These are phyloP conservation scores for Leucophora obtusa DNA, from an alignment of 2,888 invertebrate genomes.

Conservation along the genomic window DNA sequence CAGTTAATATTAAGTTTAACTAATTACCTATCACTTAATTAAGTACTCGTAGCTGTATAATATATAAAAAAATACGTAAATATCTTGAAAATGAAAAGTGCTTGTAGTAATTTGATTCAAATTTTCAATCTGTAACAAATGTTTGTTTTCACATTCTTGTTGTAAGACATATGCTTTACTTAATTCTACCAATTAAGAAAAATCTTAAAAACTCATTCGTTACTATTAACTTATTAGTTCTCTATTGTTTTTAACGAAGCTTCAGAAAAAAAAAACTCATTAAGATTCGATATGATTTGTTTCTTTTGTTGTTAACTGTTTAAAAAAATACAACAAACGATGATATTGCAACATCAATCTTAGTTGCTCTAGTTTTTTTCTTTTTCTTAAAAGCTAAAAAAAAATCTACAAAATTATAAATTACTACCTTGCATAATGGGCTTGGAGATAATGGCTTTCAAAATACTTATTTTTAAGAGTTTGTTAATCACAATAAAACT, in stretches of 20 bases:
- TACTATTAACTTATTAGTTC: too few relatives aligned
- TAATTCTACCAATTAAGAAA: neutral
- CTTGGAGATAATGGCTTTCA: too few relatives aligned
- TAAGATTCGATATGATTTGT: neutral
- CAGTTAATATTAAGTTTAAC: too few relatives aligned
- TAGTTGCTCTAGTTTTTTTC: constrained; percentile 39
- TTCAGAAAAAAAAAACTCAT: neutral
- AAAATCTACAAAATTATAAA: neutral
- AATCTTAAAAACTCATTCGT: too few relatives aligned
- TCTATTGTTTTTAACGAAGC: too few relatives aligned
- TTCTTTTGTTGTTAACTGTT: neutral
- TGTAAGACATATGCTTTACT: neutral
- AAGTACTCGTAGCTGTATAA: too few relatives aligned
- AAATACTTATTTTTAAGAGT: too few relatives aligned
- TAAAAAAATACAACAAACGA: neutral
- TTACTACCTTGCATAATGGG: neutral
- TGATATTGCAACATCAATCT: constrained; percentile 53
- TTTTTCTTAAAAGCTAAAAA: neutral
- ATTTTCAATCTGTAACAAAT: neutral
- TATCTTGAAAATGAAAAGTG: neutral
- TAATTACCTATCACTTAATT: too few relatives aligned
- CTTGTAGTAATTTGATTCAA: neutral
- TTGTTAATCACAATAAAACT: too few relatives aligned
- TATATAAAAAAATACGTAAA: too few relatives aligned
- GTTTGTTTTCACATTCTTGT: neutral